Conservation (phyloP, 2,797 vertebrate species). For the Notolabrus celidotus region DNA sequence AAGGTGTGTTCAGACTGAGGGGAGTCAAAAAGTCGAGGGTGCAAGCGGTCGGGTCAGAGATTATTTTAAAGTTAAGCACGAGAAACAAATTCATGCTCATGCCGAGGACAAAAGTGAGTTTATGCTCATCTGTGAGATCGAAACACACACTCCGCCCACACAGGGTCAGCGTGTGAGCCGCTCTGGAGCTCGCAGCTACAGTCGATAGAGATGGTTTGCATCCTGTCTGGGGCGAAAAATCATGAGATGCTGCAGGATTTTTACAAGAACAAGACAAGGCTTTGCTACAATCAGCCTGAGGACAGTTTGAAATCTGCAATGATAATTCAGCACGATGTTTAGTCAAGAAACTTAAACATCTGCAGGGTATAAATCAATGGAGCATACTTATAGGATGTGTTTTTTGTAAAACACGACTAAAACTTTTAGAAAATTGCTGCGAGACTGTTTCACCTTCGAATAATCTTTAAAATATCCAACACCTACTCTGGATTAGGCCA, state of each 20-base stretch:
- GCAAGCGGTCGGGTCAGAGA: not conserved
- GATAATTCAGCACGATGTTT: not conserved
- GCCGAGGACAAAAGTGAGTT: not conserved
- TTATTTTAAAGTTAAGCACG: not conserved
- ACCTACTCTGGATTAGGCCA: not conserved
- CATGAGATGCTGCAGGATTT: not conserved
- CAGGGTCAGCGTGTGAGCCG: not conserved
- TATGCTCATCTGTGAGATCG: not conserved
- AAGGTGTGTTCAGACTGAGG: conserved; percentile 7
- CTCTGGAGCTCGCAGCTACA: not conserved
- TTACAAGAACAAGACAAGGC: not conserved
- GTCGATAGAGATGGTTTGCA: not conserved
- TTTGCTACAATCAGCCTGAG: not conserved
- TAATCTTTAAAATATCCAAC: not conserved
- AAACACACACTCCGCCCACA: not conserved
- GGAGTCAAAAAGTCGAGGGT: not conserved
- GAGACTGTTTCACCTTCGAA: not conserved
- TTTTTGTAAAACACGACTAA: not conserved
- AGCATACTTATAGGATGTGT: not conserved
- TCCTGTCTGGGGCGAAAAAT: not conserved
- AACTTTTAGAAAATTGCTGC: not conserved
- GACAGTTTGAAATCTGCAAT: not conserved
- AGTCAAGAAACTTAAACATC: not conserved
- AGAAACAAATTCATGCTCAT: not conserved
- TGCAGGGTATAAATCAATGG: not conserved